These are phyloP conservation scores for Lacerta agilis DNA, from an alignment of 2,797 vertebrate genomes.

Conservation along the genomic window DNA sequence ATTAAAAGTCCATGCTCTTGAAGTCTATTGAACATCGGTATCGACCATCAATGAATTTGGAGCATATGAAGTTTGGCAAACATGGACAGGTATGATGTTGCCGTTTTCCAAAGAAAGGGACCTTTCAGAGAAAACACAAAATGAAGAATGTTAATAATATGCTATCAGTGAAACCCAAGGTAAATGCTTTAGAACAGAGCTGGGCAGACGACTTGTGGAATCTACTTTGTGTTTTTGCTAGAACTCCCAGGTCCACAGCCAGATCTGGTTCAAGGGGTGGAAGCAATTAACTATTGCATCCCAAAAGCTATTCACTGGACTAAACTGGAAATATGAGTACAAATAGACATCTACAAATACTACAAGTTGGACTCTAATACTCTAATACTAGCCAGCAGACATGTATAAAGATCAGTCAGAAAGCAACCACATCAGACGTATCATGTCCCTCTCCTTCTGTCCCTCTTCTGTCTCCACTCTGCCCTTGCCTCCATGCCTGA, in stretches of 20 bases:
- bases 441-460: not conserved
- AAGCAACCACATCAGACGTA: not conserved
- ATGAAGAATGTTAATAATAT: not conserved
- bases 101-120: conserved; percentile 87
- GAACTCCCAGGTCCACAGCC: too few species aligned
- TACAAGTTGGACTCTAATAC: too few species aligned
- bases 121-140: conserved; percentile 64
- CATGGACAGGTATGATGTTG: conserved; percentile 92
- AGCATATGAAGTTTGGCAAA: conserved; percentile 83
- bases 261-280: too few species aligned
- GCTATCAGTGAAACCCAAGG: not conserved
- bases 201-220: too few species aligned
- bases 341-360: too few species aligned
- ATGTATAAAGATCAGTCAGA: too few species aligned
- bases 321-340: too few species aligned
- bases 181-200: too few species aligned
- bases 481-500: not conserved
- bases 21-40: conserved; percentile 87
- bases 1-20: conserved; percentile 87
- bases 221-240: too few species aligned
- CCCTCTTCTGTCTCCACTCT: not conserved
- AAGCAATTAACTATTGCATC: too few species aligned
- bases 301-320: too few species aligned
- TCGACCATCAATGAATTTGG: conserved; percentile 78
- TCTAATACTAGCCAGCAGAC: too few species aligned